Conservation (phyloP, 2,113 vertebrate genomes). For the Nannospalax galili region DNA sequence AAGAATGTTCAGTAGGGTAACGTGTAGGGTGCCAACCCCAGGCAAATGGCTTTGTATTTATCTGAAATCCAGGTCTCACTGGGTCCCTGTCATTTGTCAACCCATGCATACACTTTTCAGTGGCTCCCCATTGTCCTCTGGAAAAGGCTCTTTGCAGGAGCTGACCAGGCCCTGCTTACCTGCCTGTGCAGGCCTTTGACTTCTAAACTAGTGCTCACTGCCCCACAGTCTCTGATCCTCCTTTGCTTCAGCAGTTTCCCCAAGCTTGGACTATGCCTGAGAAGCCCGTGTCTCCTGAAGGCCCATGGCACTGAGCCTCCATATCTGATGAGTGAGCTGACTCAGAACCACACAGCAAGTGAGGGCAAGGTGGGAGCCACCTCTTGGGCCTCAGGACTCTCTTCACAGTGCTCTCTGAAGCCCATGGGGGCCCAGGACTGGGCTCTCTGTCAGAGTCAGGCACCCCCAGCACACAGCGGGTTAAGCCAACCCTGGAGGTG, state of each 20-base stretch:
- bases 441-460: background rate
- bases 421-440: background rate
- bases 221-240: no score
- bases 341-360: background rate
- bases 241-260: background rate
- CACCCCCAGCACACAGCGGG: slow-evolving; percentile 14
- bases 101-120: background rate
- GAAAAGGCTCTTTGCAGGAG: slow-evolving; percentile 5
- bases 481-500: slow-evolving; percentile 63
- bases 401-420: background rate
- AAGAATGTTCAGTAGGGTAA: background rate
- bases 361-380: background rate
- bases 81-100: background rate
- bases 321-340: background rate
- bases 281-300: background rate
- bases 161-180: background rate
- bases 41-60: background rate
- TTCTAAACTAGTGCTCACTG: background rate
- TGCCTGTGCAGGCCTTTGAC: background rate
- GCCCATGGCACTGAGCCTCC: background rate
- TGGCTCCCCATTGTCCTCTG: background rate
- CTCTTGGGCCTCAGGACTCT: background rate
- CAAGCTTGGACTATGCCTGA: background rate
- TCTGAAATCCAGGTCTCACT: background rate
- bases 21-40: background rate